Conservation (phyloP, 2,113 vertebrate genomes). For the Siniperca chuatsi region DNA sequence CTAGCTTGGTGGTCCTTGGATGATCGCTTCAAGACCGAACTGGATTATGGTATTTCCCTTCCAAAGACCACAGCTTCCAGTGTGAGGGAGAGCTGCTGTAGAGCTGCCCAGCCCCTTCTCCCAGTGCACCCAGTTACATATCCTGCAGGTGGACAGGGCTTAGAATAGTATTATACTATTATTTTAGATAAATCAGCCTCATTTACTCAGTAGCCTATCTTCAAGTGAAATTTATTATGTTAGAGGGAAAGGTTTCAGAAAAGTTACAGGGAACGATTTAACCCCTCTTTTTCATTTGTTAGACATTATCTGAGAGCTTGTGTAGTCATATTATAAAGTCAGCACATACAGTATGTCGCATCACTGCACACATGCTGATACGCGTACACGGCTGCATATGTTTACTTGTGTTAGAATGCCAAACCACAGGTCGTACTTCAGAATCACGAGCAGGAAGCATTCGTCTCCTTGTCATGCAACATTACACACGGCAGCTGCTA, state of each 20-base stretch:
- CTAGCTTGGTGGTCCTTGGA: slow-evolving; percentile 70
- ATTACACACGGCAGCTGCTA: slow-evolving; percentile 22
- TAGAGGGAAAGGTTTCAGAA: background rate
- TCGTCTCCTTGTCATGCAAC: slow-evolving; percentile 41
- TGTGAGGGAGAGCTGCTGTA: slow-evolving; percentile 32
- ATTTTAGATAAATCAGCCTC: background rate
- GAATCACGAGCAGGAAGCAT: slow-evolving; percentile 19
- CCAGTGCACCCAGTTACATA: background rate
- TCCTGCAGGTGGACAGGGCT: slow-evolving; percentile 17
- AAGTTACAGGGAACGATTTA: background rate
- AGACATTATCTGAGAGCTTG: background rate
- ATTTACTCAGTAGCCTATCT: background rate
- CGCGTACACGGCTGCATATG: background rate
- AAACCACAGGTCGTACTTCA: slow-evolving; percentile 35
- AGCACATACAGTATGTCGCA: background rate
- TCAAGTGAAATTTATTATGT: background rate
- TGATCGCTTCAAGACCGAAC: slow-evolving; percentile 68
- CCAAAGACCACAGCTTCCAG: slow-evolving; percentile 71
- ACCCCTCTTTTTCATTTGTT: background rate
- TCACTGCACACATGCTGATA: slow-evolving; percentile 3
- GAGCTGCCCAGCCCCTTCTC: background rate
- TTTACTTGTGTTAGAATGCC: slow-evolving; percentile 19
- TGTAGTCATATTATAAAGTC: background rate
- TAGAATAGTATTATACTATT: background rate
- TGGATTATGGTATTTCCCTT: slow-evolving; percentile 66